Evolutionary conservation across 2,797 vertebrate genomes (phyloP).

Genomic region (Xiphophorus birchmanni): DNA sequence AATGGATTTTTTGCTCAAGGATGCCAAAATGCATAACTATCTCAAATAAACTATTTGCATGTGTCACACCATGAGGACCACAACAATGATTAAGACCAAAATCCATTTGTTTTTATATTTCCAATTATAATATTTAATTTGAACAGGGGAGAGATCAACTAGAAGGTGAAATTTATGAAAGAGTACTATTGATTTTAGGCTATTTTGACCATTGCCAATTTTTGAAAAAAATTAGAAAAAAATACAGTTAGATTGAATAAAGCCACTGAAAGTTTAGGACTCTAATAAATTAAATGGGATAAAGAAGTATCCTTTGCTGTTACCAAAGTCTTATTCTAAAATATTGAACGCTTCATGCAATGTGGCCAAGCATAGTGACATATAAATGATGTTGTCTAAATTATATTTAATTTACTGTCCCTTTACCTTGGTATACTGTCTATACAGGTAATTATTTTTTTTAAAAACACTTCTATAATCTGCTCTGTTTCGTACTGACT

Average conservation of each 20-base stretch:
- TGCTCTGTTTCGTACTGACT: neutral
- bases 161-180: neutral
- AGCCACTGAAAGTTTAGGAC: neutral
- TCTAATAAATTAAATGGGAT: neutral
- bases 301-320: no score
- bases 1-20: neutral
- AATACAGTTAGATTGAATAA: neutral
- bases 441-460: slow-evolving; percentile 2
- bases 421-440: neutral
- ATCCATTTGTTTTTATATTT: neutral
- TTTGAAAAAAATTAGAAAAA: neutral
- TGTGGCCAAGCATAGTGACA: neutral
- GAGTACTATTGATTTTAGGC: neutral
- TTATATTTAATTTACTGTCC: slow-evolving; percentile 21
- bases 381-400: neutral
- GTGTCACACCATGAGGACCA: neutral
- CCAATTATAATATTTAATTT: neutral
- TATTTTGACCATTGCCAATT: neutral
- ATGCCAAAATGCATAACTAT: slow-evolving; percentile 4
- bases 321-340: neutral
- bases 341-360: neutral
- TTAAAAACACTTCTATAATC: neutral
- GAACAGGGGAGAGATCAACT: neutral
- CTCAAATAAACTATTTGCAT: neutral
- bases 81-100: neutral